These are phyloP conservation scores for Garra rufa DNA, from an alignment of 2,113 vertebrate genomes.

Conservation along the genomic window DNA sequence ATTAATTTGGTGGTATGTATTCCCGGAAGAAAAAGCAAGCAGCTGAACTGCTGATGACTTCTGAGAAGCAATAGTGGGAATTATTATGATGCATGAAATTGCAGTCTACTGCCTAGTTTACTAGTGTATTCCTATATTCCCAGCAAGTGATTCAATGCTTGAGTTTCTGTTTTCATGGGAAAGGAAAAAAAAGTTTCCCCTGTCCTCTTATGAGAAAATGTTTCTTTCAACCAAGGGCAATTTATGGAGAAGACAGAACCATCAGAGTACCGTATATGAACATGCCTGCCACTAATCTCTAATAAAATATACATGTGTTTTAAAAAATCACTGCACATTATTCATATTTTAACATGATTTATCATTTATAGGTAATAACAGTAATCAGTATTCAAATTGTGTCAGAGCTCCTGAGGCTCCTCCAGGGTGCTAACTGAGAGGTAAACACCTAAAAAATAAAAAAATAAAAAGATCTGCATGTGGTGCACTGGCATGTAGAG, in stretches of 20 bases:
- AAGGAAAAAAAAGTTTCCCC: not conserved
- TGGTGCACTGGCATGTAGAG: not conserved
- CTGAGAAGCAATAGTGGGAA: constrained; percentile 1
- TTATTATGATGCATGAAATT: constrained; percentile 28
- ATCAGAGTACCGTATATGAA: not conserved
- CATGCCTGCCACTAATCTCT: not conserved
- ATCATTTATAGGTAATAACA: not conserved
- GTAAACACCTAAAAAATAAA: not conserved
- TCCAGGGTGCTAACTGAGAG: not conserved
- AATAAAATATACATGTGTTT: too few relatives aligned
- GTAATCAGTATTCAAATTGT: not conserved
- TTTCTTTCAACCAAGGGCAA: not conserved
- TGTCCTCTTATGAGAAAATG: not conserved
- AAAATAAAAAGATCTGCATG: not conserved
- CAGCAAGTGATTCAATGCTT: not conserved
- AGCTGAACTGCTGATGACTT: constrained; percentile 40
- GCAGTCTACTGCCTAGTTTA: not conserved
- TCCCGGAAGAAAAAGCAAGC: constrained; percentile 34
- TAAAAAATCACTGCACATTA: not conserved
- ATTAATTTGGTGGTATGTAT: constrained; percentile 46
- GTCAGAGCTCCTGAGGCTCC: not conserved
- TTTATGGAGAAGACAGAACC: not conserved
- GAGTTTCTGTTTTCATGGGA: not conserved
- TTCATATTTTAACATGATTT: not conserved
- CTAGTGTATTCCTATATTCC: not conserved